Evolutionary conservation across 53 echinoderm and acorn worm species (phyloP), one percentile per base, ranked within the genome.

Genomic region (Zoroaster sp.): DNA sequence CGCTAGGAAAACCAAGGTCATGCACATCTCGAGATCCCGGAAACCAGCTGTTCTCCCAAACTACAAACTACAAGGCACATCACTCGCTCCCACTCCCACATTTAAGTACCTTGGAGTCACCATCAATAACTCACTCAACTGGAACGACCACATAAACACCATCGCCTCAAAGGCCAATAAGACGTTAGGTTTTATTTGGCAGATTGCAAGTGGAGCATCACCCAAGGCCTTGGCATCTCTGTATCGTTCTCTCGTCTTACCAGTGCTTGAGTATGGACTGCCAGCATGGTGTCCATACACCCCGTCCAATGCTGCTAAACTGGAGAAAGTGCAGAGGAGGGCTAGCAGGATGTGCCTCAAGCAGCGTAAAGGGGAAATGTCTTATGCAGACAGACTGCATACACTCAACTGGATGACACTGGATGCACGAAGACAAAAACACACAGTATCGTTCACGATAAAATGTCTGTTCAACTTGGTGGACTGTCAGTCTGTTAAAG

Each of bases 261-360:
- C 82, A 12, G 63, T 66, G 37, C 65, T 81, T 65, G 83, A 67
- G 35, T 82, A 82, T 66, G 83, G 83, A 4, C 38, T 82, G 40
- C 83, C 83, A 18, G 66, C 83, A 25, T 82, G 83, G 83, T 39
- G n/a, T 5, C 38, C 83, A 0, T 66, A 82, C 41, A 82, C 83
- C 0, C 14, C 14, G 34, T 15, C 66, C 11, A 39, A 40, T 7
- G 13, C 25, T 31, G 36, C 41, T 30, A 82, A 66, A 5, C 40
- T 82, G 2, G 83, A 82, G 17, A 31, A 66, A 4, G 44, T 82
- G 30, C 83, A 82, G 67, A 66, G 83, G n/a, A 65, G 66, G 66
- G 83, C 83, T 34, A 82, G 28, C 30, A 65, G 83, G 39, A 82
- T 82, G 83, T 66, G 66, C 39, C 66, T 82, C 15, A 65, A 68